Evolutionary conservation across 2,797 vertebrate species (phyloP).

Genomic region (Halcyon badia): DNA sequence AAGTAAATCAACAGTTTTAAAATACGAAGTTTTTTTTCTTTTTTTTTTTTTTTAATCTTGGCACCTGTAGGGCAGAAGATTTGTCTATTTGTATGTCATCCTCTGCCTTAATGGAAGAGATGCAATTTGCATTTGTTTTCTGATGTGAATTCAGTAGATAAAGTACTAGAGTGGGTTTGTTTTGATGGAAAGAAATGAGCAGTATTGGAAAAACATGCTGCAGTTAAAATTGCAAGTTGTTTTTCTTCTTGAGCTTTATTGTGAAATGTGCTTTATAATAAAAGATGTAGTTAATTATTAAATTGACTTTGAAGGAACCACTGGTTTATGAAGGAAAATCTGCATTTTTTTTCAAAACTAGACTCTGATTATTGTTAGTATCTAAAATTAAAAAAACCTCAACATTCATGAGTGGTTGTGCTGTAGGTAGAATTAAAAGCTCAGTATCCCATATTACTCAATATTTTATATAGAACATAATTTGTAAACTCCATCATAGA

Average conservation of each 20-base stretch:
- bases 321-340: neutral
- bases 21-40: neutral
- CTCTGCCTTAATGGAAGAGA: neutral
- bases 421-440: neutral
- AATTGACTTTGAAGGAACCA: neutral
- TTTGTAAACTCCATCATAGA: neutral
- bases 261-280: neutral
- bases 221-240: neutral
- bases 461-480: neutral
- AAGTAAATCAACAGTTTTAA: neutral
- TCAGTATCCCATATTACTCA: neutral
- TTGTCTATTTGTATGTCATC: neutral
- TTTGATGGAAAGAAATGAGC: neutral
- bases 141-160: neutral
- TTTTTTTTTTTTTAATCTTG: neutral
- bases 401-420: neutral
- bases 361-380: neutral
- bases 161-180: neutral
- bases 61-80: neutral
- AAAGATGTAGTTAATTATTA: neutral
- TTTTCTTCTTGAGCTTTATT: slow-evolving; percentile 5
- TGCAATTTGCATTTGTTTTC: neutral
- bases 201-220: neutral
- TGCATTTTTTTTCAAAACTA: neutral
- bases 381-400: neutral